Conservation (phyloP, 2,113 vertebrate genomes). For the Anseranas semipalmata region DNA sequence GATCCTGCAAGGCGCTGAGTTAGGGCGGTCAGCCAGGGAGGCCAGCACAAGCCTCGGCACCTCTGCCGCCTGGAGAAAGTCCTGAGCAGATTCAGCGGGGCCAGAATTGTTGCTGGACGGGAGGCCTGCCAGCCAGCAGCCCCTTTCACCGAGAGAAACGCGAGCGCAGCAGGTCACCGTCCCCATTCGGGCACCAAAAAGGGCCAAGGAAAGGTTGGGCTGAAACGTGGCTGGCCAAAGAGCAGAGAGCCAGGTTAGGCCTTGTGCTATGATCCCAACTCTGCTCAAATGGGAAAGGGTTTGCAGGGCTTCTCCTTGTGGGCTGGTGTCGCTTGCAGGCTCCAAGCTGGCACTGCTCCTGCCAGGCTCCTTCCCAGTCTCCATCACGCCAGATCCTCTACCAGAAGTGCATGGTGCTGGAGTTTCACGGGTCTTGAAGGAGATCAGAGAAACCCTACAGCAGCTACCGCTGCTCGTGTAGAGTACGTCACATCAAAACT, state of each 20-base stretch:
- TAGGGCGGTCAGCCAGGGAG: not conserved
- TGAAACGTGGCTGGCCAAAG: not conserved
- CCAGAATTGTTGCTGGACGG: not conserved
- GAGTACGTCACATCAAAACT: not conserved
- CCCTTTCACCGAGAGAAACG: accelerated
- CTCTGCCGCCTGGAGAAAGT: not conserved
- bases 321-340: not conserved
- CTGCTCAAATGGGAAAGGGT: not conserved
- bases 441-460: not conserved
- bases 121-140: not conserved
- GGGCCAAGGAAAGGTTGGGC: too few species aligned
- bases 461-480: not conserved
- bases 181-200: not conserved
- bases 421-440: not conserved
- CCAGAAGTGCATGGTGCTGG: not conserved
- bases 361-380: not conserved
- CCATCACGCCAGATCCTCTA: not conserved
- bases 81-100: not conserved
- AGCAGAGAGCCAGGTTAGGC: not conserved
- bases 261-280: not conserved
- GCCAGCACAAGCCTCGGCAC: not conserved
- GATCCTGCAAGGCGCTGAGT: not conserved
- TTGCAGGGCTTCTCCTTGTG: accelerated
- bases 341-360: not conserved
- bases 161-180: accelerated